Percentiles rank a stretch among this genome's conserved stretches.
These are phyloP conservation scores for Mastomys natalensis DNA, from an alignment of 2,113 vertebrate genomes.

Conservation along the genomic window DNA sequence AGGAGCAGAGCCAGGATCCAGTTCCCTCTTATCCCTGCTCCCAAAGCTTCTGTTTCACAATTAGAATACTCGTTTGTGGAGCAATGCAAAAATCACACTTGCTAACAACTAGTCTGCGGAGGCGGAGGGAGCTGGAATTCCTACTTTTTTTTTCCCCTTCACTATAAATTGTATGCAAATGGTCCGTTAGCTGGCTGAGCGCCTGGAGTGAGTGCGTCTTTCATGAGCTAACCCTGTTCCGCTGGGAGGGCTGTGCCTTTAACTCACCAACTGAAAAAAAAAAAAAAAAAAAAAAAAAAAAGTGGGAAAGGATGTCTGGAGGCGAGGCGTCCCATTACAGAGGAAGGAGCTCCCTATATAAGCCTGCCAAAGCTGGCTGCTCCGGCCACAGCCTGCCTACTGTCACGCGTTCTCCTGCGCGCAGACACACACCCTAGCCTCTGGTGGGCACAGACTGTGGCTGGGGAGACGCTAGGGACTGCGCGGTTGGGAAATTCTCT, in stretches of 20 bases:
- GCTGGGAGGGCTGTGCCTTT: conserved; percentile 88
- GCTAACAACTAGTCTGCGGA: conserved; percentile 27
- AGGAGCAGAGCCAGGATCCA: not conserved
- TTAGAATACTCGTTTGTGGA: conserved; percentile 55
- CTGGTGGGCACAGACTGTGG: conserved; percentile 10
- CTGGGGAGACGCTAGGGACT: conserved; percentile 69
- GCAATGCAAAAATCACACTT: conserved; percentile 60
- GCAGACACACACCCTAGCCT: not conserved
- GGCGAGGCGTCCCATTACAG: conserved; percentile 91
- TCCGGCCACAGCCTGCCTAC: conserved; percentile 79
- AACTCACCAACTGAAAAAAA: conserved; percentile 85
- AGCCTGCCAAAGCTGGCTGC: conserved; percentile 86
- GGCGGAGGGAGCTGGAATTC: conserved; percentile 79
- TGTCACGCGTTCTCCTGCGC: conserved; percentile 77
- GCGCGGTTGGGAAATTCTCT: conserved; percentile 10
- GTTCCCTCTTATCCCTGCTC: conserved; percentile 51
- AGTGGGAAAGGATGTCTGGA: conserved; percentile 86
- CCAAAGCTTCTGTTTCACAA: conserved; percentile 44
- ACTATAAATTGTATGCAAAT: conserved; percentile 88
- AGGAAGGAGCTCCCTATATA: conserved; percentile 88
- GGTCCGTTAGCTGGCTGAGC: conserved; percentile 63
- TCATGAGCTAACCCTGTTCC: conserved; percentile 81
- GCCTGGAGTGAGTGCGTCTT: conserved; percentile 71
- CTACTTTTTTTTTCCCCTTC: conserved; percentile 76
- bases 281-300: conserved; percentile 81